Base-by-base conservation (phyloP, 2,113 vertebrate genomes). In the Phylloscopus trochilus region DNA sequence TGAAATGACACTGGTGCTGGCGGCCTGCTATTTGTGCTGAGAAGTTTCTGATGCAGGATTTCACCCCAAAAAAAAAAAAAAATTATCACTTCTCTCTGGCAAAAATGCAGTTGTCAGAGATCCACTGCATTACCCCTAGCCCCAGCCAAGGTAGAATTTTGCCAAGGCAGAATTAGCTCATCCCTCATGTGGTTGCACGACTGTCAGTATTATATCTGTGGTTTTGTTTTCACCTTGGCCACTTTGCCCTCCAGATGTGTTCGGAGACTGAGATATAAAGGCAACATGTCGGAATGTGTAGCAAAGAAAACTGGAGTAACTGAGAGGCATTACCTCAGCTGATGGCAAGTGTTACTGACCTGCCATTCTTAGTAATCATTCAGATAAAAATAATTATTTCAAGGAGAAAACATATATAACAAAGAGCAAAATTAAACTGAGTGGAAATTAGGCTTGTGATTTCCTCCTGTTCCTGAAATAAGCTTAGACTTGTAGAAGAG, bases 101-200 rank as follows among this genome's bases (percentile, higher is more conserved):
- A 82, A 64, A 78, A 87, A 77, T 22, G 24, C 73, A 84, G 13
- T 53, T 78, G 52, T 56, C 47, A 90, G 83, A 90, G 60, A 53
- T 75, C 30, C 70, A 51, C 35, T 51, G 35, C 17, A n/a, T 70
- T 60, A 80, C 60, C 70, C 83, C 47, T 66, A 53, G 52, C 41
- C 44, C n/a, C 22, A 44, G 69, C 17, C 37, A 59, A 52, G 44
- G 21, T 4, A 76, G 27, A 43, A 43, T 51, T 80, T 91, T 59
- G 55, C 46, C 80, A 72, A 83, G 18, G 44, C 35, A 81, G 56
- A 87, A 60, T 92, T 81, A 89, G 19, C 49, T 90, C 73, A 84
- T 56, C 47, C 31, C 39, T 75, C 8, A 0, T 87, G 76, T 3
- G 28, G 77, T 37, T 78, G 24, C 47, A 63, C 0, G 28, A 35